Conservation (phyloP, 2,113 vertebrate species). For the Cromileptes altivelis region DNA sequence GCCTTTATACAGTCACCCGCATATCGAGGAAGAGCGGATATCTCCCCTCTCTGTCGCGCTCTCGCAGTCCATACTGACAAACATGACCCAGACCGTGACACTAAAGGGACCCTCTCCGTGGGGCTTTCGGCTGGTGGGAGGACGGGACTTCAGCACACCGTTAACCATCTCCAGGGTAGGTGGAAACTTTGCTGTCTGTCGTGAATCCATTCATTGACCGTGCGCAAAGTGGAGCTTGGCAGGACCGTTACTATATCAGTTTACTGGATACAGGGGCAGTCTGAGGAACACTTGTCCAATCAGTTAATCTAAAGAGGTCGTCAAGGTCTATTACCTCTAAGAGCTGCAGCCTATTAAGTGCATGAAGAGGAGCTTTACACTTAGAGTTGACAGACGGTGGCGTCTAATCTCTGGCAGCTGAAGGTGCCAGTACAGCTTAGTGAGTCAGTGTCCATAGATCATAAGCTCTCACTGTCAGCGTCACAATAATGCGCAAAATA, state of each 20-base stretch:
- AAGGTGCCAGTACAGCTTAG: constrained; percentile 2
- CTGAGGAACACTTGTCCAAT: neutral
- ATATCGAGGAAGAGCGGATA: constrained; percentile 36
- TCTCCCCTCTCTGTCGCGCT: neutral
- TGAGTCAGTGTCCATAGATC: constrained; percentile 23
- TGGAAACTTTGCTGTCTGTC: neutral
- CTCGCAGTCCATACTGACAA: constrained; percentile 2
- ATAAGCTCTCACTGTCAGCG: neutral
- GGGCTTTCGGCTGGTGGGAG: constrained; percentile 96
- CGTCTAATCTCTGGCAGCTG: constrained; percentile 51
- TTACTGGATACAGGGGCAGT: neutral
- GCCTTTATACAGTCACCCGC: neutral
- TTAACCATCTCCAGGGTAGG: constrained; percentile 96
- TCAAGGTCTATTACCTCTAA: neutral
- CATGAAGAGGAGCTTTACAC: constrained; percentile 2
- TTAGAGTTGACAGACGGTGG: constrained; percentile 29
- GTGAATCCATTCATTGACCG: constrained; percentile 56
- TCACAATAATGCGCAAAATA: neutral
- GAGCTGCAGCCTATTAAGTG: neutral
- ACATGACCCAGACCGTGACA: constrained; percentile 91
- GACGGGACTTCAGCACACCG: constrained; percentile 95
- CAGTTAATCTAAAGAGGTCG: neutral
- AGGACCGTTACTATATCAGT: too few relatives aligned
- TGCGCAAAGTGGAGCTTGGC: neutral
- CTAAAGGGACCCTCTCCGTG: constrained; percentile 94